Evolutionary conservation across 2,888 invertebrate genomes (phyloP).

Genomic region (Fragum whitleyi): DNA sequence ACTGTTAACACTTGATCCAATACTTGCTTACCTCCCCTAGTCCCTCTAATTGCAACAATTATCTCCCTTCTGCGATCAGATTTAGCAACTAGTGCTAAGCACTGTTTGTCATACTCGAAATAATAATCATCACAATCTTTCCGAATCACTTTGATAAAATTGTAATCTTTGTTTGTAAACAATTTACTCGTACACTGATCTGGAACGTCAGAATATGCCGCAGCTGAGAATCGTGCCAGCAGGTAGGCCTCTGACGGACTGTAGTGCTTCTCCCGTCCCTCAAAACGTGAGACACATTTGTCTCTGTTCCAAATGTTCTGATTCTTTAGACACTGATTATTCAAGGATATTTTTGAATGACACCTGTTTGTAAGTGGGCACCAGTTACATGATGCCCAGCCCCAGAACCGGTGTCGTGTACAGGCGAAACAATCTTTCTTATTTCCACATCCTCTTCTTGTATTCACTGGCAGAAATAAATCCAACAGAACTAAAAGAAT

Average conservation of each 20-base stretch:
- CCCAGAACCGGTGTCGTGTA: constrained; percentile 41
- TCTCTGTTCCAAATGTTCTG: constrained; percentile 7
- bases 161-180: constrained; percentile 45
- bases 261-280: constrained; percentile 28
- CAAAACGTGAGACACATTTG: constrained; percentile 16
- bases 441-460: constrained; percentile 18
- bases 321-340: constrained; percentile 35
- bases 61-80: constrained; percentile 51
- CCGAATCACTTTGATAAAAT: constrained; percentile 3
- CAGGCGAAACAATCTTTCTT: constrained; percentile 41
- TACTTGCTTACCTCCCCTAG: constrained; percentile 46
- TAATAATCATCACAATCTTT: constrained; percentile 48
- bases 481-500: neutral
- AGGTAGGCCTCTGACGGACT: constrained; percentile 45
- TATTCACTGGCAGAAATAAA: neutral
- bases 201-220: constrained; percentile 53
- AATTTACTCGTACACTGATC: constrained; percentile 33
- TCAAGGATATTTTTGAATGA: constrained; percentile 34
- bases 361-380: constrained; percentile 50
- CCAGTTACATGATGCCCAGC: constrained; percentile 38
- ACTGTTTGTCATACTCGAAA: constrained; percentile 55
- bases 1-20: constrained; percentile 44
- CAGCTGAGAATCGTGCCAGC: constrained; percentile 47
- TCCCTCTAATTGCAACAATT: constrained; percentile 54
- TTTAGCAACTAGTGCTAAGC: constrained; percentile 36